These are phyloP conservation scores for Pseudopodoces humilis DNA, from an alignment of 2,113 vertebrate genomes.

Conservation along the genomic window DNA sequence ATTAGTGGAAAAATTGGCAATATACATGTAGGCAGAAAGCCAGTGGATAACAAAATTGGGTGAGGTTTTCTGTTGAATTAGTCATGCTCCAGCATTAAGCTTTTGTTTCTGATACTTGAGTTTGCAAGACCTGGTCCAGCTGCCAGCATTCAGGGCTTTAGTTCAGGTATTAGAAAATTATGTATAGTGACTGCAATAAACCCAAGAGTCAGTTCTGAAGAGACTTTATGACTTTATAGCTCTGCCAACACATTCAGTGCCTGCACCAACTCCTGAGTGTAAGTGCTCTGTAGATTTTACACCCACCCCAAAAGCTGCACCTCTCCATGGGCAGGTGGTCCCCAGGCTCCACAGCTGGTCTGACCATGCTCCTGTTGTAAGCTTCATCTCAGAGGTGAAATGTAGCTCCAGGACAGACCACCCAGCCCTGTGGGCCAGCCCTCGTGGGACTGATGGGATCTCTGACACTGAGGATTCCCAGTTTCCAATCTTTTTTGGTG, in stretches of 20 bases:
- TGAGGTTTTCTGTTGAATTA: not conserved
- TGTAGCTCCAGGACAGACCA: not conserved
- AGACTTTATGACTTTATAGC: not conserved
- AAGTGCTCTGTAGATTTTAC: not conserved
- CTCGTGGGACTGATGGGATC: not conserved
- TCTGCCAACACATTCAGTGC: not conserved
- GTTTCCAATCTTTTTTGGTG: not conserved
- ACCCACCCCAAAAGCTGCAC: not conserved
- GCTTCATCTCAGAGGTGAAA: not conserved
- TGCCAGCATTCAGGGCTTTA: not conserved
- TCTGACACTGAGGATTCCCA: not conserved
- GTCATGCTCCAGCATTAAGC: not conserved
- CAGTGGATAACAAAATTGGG: not conserved
- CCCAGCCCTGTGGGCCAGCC: not conserved
- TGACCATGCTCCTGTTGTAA: not conserved
- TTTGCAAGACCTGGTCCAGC: not conserved
- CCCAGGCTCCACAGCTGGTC: not conserved
- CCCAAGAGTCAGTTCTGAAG: not conserved
- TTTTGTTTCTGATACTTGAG: not conserved
- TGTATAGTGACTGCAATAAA: not conserved
- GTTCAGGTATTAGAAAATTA: not conserved
- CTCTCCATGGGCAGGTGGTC: not conserved
- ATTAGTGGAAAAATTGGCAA: constrained; percentile 1
- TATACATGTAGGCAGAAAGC: not conserved
- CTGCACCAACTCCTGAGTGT: not conserved